Evolutionary conservation across 2,113 vertebrate species (phyloP).

Genomic region (Oreamnos americanus): DNA sequence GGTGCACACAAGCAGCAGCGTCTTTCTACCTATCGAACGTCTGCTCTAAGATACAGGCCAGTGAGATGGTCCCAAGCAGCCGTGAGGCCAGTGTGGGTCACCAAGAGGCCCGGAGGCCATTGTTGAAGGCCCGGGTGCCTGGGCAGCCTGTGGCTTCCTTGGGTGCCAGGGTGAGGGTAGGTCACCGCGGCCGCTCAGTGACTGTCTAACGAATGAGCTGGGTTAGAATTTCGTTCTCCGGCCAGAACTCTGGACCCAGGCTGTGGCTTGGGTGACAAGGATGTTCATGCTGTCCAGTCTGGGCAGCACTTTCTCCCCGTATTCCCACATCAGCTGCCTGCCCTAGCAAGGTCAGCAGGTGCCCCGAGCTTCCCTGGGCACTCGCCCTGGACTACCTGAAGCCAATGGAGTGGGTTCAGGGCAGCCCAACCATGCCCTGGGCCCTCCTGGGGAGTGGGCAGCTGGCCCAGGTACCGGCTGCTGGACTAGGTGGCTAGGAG

Average conservation of each 20-base stretch:
- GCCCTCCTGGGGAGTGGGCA: neutral
- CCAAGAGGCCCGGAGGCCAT: accelerated
- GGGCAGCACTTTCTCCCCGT: neutral
- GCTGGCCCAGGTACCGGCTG: neutral
- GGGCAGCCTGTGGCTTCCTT: neutral
- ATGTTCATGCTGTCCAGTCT: neutral
- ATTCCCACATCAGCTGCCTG: neutral
- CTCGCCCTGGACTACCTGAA: neutral
- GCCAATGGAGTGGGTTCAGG: accelerated
- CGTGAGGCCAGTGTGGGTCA: accelerated
- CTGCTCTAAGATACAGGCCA: too few relatives aligned
- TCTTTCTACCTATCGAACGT: neutral
- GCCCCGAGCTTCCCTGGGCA: neutral
- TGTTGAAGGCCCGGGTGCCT: neutral
- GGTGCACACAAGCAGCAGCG: accelerated
- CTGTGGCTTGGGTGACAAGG: neutral
- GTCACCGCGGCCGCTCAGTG: accelerated
- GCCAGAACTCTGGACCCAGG: neutral
- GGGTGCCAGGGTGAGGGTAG: neutral
- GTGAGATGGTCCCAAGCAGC: neutral
- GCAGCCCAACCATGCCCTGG: neutral
- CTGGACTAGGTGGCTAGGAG: too few relatives aligned
- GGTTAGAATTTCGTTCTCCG: neutral
- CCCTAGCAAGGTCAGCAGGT: neutral
- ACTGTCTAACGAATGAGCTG: neutral